These are phyloP conservation scores for Pteria penguin DNA, from an alignment of 2,888 invertebrate genomes.

Conservation along the genomic window DNA sequence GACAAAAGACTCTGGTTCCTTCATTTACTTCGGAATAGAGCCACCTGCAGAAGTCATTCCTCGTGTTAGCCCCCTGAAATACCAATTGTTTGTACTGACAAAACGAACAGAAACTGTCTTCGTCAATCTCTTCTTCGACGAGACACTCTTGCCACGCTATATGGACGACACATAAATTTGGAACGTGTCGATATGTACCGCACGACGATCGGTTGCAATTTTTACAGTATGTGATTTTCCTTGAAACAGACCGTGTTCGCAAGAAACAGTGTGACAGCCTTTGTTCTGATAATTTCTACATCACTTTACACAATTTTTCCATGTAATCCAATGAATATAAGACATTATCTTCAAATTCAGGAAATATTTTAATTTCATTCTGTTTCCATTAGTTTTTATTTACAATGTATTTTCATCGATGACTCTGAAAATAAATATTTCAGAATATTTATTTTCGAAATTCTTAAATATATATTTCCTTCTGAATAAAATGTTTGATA, in stretches of 20 bases:
- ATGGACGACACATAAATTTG: constrained; percentile 38
- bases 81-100: constrained; percentile 16
- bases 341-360: no score
- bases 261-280: no score
- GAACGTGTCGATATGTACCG: constrained; percentile 30
- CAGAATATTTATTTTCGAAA: no score
- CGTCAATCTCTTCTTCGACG: not conserved
- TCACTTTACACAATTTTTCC: no score
- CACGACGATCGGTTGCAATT: constrained; percentile 31
- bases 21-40: constrained; percentile 29
- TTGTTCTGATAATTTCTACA: no score
- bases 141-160: constrained; percentile 35
- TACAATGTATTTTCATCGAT: no score
- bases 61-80: constrained; percentile 17
- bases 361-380: no score
- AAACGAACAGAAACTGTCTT: not conserved
- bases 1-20: constrained; percentile 26
- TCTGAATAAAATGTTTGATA: no score
- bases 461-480: no score
- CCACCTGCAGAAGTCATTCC: constrained; percentile 30
- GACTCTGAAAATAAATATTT: no score
- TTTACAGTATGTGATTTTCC: constrained; percentile 13
- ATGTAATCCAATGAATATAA: no score
- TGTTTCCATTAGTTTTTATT: no score
- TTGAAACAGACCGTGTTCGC: not conserved